Percentiles rank a stretch among this genome's conserved stretches.
These are phyloP conservation scores for Oxygymnocypris stewartii DNA, from an alignment of 2,113 vertebrate genomes.

Conservation along the genomic window DNA sequence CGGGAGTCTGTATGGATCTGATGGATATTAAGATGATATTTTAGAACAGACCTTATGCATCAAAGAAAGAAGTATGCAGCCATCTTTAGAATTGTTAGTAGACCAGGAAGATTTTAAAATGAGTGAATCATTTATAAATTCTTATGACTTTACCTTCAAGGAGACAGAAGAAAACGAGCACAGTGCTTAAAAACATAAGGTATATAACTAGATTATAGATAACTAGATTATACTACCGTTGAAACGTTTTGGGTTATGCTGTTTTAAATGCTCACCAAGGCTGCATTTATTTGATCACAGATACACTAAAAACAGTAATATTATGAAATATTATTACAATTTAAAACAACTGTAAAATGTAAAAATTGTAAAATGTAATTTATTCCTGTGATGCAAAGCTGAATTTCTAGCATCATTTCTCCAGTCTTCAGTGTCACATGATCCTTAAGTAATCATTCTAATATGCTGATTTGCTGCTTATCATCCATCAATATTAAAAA, in stretches of 20 bases:
- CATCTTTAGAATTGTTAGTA: too few species aligned
- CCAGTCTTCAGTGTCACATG: neutral
- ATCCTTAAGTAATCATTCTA: neutral
- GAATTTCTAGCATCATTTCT: neutral
- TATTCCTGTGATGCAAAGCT: neutral
- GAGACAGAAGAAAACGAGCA: too few species aligned
- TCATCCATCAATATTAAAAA: neutral
- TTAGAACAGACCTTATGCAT: neutral
- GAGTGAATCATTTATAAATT: too few species aligned
- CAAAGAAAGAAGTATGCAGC: too few species aligned
- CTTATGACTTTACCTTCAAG: too few species aligned
- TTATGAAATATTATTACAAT: neutral
- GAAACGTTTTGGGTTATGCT: too few species aligned
- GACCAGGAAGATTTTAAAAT: too few species aligned
- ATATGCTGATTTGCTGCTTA: neutral
- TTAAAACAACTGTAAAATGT: neutral
- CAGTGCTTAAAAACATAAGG: too few species aligned
- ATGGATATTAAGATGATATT: slow-evolving; percentile 55
- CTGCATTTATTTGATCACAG: neutral
- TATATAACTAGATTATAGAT: too few species aligned
- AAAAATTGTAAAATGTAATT: neutral
- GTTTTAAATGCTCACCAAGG: too few species aligned
- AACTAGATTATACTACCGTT: too few species aligned
- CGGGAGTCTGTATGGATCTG: slow-evolving; percentile 23
- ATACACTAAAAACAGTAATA: neutral